phyloP scores from a whole-genome alignment of 2,113 vertebrate genomes.

The Eulemur rufifrons region DNA sequence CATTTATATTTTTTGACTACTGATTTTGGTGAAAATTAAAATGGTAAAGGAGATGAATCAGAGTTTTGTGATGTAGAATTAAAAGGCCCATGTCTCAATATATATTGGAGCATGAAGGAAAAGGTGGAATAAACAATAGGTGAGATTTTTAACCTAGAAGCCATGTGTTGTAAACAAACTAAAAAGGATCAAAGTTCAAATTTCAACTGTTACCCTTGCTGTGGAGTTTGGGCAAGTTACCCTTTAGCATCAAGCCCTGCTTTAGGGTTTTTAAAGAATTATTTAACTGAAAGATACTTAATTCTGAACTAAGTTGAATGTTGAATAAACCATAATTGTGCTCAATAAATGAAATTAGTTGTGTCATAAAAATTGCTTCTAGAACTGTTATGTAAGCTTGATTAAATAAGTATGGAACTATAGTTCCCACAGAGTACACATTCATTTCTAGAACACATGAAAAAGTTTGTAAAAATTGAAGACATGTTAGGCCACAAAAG shows the following conservation, averaged over 20 bases:
- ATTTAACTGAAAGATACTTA: not conserved
- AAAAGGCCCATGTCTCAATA: not conserved
- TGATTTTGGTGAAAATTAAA: constrained; percentile 26
- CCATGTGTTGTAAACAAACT: not conserved
- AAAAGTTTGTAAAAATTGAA: constrained; percentile 36
- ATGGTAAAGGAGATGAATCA: not conserved
- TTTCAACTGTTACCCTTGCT: not conserved
- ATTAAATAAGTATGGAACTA: not conserved
- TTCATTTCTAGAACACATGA: not conserved
- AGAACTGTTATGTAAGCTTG: not conserved
- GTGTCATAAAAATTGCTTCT: not conserved
- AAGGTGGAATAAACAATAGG: not conserved
- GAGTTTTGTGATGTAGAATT: not conserved
- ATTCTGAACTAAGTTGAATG: not conserved
- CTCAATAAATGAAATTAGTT: not conserved
- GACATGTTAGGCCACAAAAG: not conserved
- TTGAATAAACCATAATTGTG: not conserved
- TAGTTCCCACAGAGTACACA: not conserved
- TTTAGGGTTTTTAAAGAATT: not conserved
- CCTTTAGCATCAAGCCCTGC: not conserved
- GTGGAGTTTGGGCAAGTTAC: not conserved
- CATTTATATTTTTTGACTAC: not conserved
- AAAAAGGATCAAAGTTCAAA: constrained; percentile 42
- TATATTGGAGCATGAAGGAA: not conserved
- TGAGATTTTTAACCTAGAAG: not conserved